Percentiles rank a stretch among this genome's conserved stretches.
phyloP scores from a whole-genome alignment of 2,888 invertebrate genomes.

The Drosophila kuntzei region DNA sequence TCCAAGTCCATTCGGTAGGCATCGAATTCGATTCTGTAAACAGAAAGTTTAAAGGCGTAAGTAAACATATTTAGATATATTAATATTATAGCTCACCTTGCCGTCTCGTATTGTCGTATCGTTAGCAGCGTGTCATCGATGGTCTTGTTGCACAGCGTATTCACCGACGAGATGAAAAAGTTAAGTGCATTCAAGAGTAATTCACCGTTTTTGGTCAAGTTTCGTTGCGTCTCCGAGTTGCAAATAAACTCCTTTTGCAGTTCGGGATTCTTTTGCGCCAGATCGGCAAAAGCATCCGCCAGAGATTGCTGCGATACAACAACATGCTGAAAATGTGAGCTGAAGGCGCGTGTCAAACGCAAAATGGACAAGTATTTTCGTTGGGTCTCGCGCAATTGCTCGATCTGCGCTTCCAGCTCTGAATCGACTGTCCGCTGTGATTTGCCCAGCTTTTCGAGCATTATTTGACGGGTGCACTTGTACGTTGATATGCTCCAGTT shows the following conservation, averaged over 20 bases:
- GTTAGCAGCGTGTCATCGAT: conserved; percentile 96
- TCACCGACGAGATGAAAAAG: conserved; percentile 98
- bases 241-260: conserved; percentile 97
- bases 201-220: conserved; percentile 97
- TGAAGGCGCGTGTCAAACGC: conserved; percentile 93
- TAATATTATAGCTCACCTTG: conserved; percentile 85
- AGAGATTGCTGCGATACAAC: conserved; percentile 94
- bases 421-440: conserved; percentile 95
- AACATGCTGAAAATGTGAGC: conserved; percentile 95
- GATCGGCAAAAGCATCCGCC: conserved; percentile 96
- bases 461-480: conserved; percentile 98
- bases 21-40: conserved; percentile 95
- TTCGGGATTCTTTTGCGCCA: conserved; percentile 98
- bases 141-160: conserved; percentile 98
- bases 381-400: conserved; percentile 96
- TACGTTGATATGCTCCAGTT: conserved; percentile 99
- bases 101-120: conserved; percentile 88
- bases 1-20: conserved; percentile 98
- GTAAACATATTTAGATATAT: not conserved
- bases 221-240: conserved; percentile 98
- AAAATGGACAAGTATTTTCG: conserved; percentile 95
- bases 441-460: conserved; percentile 98
- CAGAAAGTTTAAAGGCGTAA: not conserved
- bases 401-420: conserved; percentile 97
- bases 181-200: conserved; percentile 95